Percentiles rank a stretch among this genome's conserved stretches.
Conservation (phyloP, 2,113 vertebrate genomes). For the Triplophysa dalaica region DNA sequence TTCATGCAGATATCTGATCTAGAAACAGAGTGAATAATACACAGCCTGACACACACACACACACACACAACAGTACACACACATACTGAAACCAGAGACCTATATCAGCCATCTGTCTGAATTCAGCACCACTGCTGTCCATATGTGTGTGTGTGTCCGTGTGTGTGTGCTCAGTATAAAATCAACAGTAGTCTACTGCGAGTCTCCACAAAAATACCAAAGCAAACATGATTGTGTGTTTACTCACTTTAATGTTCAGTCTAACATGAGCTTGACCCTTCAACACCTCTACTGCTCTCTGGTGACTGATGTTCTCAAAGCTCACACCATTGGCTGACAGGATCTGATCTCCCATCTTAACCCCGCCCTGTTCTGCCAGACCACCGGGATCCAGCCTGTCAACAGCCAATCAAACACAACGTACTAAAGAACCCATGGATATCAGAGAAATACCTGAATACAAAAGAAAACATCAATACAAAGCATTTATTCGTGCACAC, state of each 20-base stretch:
- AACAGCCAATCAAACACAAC: constrained; percentile 42
- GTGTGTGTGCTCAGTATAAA: no score
- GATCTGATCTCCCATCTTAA: constrained; percentile 97
- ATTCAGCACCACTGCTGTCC: constrained; percentile 43
- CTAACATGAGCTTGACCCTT: constrained; percentile 88
- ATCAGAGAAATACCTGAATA: background rate
- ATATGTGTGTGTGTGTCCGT: constrained; percentile 3
- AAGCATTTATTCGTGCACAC: no score
- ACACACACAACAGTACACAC: constrained; percentile 15
- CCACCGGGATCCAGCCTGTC: constrained; percentile 89
- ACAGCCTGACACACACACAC: constrained; percentile 20
- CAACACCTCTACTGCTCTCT: constrained; percentile 92
- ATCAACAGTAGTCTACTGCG: no score
- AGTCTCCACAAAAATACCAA: no score
- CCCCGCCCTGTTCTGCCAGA: constrained; percentile 89
- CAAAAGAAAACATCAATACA: constrained; percentile 30
- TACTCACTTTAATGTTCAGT: constrained; percentile 74
- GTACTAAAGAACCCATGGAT: background rate
- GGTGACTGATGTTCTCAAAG: constrained; percentile 95
- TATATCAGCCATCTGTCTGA: constrained; percentile 59
- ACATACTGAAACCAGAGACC: constrained; percentile 29
- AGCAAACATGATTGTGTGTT: background rate
- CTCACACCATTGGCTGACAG: constrained; percentile 93
- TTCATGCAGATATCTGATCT: constrained; percentile 29
- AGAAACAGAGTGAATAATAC: constrained; percentile 39